phyloP scores from a whole-genome alignment of 1,140 invertebrate genomes.

The Mactra quadrangularis region DNA sequence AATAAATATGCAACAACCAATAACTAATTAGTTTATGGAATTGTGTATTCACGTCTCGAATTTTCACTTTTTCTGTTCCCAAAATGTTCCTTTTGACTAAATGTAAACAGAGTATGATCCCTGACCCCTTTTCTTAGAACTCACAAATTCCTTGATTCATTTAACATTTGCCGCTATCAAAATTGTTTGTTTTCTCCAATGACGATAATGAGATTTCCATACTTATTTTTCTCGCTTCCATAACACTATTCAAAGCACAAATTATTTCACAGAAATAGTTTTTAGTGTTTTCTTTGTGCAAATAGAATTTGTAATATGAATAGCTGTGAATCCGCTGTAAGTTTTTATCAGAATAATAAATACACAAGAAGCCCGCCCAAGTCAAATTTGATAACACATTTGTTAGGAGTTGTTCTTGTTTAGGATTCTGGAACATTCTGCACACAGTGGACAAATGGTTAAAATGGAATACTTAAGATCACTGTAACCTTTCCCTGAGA shows the following conservation, averaged over 20 bases:
- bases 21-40: too few species aligned
- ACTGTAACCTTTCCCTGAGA: too few species aligned
- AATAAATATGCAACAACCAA: too few species aligned
- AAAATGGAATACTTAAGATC: too few species aligned
- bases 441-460: too few species aligned
- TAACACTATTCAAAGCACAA: background rate
- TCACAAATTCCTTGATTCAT: slow-evolving; percentile 9
- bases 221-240: background rate
- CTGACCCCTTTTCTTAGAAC: slow-evolving; percentile 30
- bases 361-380: background rate
- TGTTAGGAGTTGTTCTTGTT: too few species aligned
- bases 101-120: background rate
- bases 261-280: background rate
- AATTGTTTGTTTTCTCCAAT: slow-evolving; percentile 31
- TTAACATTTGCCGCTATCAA: slow-evolving; percentile 22
- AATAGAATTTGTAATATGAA: background rate
- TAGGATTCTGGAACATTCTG: too few species aligned
- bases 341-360: background rate
- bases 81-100: background rate
- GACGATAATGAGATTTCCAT: slow-evolving; percentile 12
- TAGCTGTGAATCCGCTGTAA: background rate
- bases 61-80: background rate
- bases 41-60: too few species aligned
- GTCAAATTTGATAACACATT: slow-evolving; percentile 1
- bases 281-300: background rate